Evolutionary conservation across 2,113 vertebrate genomes (phyloP).

Genomic region (Lampris incognitus): DNA sequence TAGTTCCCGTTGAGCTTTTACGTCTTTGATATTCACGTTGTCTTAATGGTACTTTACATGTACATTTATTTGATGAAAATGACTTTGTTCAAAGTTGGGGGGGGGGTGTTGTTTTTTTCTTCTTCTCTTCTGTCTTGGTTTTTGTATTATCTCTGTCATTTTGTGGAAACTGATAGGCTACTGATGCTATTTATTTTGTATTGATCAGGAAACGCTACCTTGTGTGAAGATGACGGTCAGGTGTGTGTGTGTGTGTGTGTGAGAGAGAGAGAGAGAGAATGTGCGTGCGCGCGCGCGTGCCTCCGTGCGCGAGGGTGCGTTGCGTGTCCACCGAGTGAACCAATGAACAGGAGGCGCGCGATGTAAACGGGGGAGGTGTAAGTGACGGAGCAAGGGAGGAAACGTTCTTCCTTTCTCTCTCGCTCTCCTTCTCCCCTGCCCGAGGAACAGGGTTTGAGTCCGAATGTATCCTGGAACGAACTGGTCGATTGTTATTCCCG

Average conservation of each 20-base stretch:
- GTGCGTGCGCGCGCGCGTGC: conserved; percentile 16
- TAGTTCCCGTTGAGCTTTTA: conserved; percentile 55
- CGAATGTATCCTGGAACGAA: conserved; percentile 75
- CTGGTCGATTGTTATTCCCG: conserved; percentile 67
- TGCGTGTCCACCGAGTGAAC: conserved; percentile 43
- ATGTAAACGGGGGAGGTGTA: conserved; percentile 17
- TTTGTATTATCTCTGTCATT: conserved; percentile 78
- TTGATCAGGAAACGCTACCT: conserved; percentile 76
- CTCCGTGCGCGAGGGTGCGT: conserved; percentile 8
- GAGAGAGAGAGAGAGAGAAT: conserved; percentile 5
- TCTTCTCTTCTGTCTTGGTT: conserved; percentile 56
- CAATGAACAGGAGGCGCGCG: conserved; percentile 40
- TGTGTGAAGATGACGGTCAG: conserved; percentile 69
- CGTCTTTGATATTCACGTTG: conserved; percentile 77
- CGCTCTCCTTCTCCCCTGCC: conserved; percentile 66
- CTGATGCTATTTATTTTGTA: conserved; percentile 78
- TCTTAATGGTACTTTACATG: conserved; percentile 77
- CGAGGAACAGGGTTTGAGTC: conserved; percentile 70
- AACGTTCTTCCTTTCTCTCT: conserved; percentile 55
- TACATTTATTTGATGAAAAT: conserved; percentile 70
- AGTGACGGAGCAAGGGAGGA: conserved; percentile 52
- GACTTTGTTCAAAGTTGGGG: conserved; percentile 67
- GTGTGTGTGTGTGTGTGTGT: conserved; percentile 55
- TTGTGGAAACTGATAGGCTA: conserved; percentile 70
- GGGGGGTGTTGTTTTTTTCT: conserved; percentile 61